These are phyloP conservation scores for Aphyosemion australe DNA, from an alignment of 2,113 vertebrate species.

Conservation along the genomic window DNA sequence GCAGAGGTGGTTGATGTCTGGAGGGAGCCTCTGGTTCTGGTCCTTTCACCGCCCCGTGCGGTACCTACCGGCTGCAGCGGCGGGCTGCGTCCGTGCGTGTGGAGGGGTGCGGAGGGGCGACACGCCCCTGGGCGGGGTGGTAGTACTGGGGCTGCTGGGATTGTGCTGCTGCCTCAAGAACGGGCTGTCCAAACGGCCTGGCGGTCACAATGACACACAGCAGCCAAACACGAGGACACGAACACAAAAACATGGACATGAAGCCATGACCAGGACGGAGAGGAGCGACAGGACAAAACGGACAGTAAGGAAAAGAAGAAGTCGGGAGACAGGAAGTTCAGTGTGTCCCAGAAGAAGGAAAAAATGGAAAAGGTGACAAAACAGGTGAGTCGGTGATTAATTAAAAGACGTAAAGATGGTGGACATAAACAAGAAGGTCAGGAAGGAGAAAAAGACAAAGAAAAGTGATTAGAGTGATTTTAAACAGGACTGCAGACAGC, in stretches of 20 bases:
- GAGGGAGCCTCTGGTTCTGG: not conserved
- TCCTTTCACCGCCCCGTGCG: slow-evolving; percentile 27
- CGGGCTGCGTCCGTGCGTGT: slow-evolving; percentile 67
- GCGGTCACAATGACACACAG: slow-evolving; percentile 64
- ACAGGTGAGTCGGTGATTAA: slow-evolving; percentile 1
- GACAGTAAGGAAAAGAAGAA: slow-evolving; percentile 9
- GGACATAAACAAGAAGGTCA: slow-evolving; percentile 21
- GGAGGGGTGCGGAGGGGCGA: slow-evolving; percentile 76
- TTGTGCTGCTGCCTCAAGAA: slow-evolving; percentile 98
- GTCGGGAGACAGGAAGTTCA: slow-evolving; percentile 9
- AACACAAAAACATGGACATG: slow-evolving; percentile 64
- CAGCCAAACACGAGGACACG: slow-evolving; percentile 44
- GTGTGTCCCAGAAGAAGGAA: not conserved
- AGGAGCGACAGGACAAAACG: slow-evolving; percentile 10
- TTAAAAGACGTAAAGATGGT: slow-evolving; percentile 7
- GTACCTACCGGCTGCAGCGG: slow-evolving; percentile 79
- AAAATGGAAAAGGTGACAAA: not conserved
- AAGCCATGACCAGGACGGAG: slow-evolving; percentile 36
- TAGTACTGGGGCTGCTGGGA: slow-evolving; percentile 81
- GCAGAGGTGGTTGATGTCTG: not conserved
- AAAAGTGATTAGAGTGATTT: slow-evolving; percentile 59
- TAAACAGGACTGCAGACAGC: slow-evolving; percentile 28
- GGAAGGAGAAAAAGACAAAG: slow-evolving; percentile 25
- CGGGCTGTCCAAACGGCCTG: slow-evolving; percentile 96
- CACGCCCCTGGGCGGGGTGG: slow-evolving; percentile 84